Evolutionary conservation across 2,113 vertebrate species (phyloP), one percentile per base, ranked within the genome.

Genomic region (Todiramphus saurophagus): DNA sequence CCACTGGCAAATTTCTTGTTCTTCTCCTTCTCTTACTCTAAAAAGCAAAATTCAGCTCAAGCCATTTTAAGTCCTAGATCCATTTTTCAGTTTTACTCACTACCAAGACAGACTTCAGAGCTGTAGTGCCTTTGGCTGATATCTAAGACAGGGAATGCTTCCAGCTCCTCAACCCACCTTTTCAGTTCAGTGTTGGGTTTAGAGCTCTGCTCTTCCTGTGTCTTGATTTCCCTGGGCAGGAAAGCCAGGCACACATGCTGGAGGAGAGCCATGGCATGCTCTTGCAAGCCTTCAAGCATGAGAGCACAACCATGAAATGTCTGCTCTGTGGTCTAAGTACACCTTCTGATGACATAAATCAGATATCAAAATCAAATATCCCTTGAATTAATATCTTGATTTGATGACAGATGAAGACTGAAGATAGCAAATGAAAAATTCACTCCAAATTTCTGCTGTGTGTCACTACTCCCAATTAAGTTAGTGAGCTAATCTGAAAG

Each of bases 41-140:
- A 96, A 81, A 78, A 4, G 39, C 37, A 86, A 88, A 91, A 85
- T 80, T 87, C 73, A 43, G 14, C 46, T 85, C 53, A 51, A 75
- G 55, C 56, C 58, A 41, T 82, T 77, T 74, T 46, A 55, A 39
- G 16, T 89, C 76, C 46, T 35, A 51, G 64, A 72, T 85, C 70
- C 11, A 31, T 13, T 53, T 76, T 85, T 66, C n/a, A 23, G 25
- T 33, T 83, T 79, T 96, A 41, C 56, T 91, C 74, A 75, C 21
- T 66, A 18, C 55, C 41, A 74, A 55, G 48, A 55, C 89, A 39
- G 43, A 17, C 27, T 81, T 90, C 44, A 59, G 72, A 87, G 46
- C 62, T 82, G 59, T 60, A 88, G 6, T 4, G 30, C 39, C 78
- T 75, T 63, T 58, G 77, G 11, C 56, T 59, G 62, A 75, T 16